Evolutionary conservation across 1,140 invertebrate genomes (phyloP).

Genomic region (Polypedilum vanderplanki): DNA sequence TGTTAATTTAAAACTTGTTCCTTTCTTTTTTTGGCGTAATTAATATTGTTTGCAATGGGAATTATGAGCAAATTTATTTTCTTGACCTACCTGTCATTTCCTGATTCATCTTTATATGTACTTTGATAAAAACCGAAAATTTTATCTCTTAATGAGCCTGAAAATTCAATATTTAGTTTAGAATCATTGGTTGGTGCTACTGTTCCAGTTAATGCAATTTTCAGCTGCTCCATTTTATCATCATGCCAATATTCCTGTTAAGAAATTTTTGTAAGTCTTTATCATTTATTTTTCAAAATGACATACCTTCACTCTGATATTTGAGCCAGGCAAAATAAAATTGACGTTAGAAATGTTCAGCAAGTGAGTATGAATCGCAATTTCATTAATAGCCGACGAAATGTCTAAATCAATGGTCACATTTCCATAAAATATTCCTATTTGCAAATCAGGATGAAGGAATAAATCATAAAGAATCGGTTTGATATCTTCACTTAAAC

Average conservation of each 20-base stretch:
- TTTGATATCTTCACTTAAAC: conserved; percentile 56
- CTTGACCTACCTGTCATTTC: conserved; percentile 41
- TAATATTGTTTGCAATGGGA: background rate
- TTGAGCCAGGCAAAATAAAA: background rate
- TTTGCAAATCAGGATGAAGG: conserved; percentile 63
- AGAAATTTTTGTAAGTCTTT: background rate
- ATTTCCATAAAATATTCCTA: conserved; percentile 60
- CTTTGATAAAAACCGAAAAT: conserved; percentile 47
- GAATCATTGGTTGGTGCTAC: conserved; percentile 31
- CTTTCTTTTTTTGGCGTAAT: no score
- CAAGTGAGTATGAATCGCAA: conserved; percentile 55
- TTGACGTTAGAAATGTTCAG: background rate
- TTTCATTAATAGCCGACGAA: conserved; percentile 47
- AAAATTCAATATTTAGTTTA: conserved; percentile 41
- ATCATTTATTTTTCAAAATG: no score
- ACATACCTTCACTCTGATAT: background rate
- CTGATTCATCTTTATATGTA: conserved; percentile 41
- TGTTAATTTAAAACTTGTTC: no score
- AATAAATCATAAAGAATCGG: conserved; percentile 71
- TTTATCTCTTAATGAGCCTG: conserved; percentile 44
- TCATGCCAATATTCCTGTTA: conserved; percentile 33
- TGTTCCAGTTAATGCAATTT: conserved; percentile 35
- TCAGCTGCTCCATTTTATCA: conserved; percentile 36
- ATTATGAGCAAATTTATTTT: background rate
- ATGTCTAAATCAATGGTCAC: conserved; percentile 61